Conservation (phyloP, 2,888 invertebrate species). For the Acronicta leporina region DNA sequence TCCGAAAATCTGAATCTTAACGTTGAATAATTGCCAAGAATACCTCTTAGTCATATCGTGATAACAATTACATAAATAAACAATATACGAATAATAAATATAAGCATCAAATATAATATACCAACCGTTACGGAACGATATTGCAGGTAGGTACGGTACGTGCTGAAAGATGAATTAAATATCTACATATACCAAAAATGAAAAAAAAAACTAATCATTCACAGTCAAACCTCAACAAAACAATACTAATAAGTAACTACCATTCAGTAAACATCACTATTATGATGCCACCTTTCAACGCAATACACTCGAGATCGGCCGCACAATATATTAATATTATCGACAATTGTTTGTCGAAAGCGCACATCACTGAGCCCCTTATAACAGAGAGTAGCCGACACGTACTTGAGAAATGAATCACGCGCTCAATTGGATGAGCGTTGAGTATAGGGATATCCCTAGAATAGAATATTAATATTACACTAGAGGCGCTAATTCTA, state of each 20-base stretch:
- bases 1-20: too few species aligned
- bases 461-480: constrained; percentile 30
- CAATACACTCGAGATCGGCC: constrained; percentile 30
- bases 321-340: constrained; percentile 26
- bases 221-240: constrained; percentile 19
- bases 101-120: too few species aligned
- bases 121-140: too few species aligned
- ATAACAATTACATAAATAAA: too few species aligned
- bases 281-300: constrained; percentile 37
- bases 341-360: constrained; percentile 44
- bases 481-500: not conserved
- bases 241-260: constrained; percentile 8
- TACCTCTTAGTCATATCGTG: too few species aligned
- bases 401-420: constrained; percentile 52
- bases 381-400: constrained; percentile 44
- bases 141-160: too few species aligned
- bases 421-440: constrained; percentile 32
- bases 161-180: too few species aligned
- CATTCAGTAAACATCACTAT: constrained; percentile 9
- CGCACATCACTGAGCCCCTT: constrained; percentile 40
- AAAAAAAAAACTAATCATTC: too few species aligned
- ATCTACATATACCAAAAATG: too few species aligned
- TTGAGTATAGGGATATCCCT: constrained; percentile 41
- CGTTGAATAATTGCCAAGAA: too few species aligned
- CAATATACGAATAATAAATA: too few species aligned